phyloP scores from a whole-genome alignment of 2,797 vertebrate genomes.

The Ateles fusciceps region DNA sequence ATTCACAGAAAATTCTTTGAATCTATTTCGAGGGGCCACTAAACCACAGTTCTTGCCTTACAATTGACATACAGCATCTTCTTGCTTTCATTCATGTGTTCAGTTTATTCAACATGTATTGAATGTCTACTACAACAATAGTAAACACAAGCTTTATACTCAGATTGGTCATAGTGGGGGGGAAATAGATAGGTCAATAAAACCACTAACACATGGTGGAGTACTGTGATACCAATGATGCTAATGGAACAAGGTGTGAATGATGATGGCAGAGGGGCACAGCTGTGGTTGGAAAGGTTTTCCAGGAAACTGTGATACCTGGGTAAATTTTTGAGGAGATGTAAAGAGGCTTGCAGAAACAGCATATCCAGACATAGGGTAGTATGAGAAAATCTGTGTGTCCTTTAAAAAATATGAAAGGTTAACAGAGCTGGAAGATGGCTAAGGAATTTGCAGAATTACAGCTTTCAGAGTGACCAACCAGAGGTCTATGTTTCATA shows the following conservation, averaged over 20 bases:
- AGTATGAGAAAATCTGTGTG: neutral
- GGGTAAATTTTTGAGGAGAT: neutral
- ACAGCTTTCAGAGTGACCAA: neutral
- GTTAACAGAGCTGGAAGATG: neutral
- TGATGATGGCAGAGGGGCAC: rapidly evolving
- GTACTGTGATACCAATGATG: neutral
- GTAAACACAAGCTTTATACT: neutral
- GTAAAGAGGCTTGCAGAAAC: neutral
- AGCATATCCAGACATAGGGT: neutral
- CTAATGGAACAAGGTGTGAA: neutral
- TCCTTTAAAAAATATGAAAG: neutral
- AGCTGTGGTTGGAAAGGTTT: neutral
- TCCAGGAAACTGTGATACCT: neutral
- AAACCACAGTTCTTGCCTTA: neutral
- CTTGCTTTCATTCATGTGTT: neutral
- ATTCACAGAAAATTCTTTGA: neutral
- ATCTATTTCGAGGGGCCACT: conserved; percentile 4
- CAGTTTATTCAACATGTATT: neutral
- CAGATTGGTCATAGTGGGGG: neutral
- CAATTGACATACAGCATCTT: neutral
- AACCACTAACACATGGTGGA: neutral
- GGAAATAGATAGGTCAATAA: neutral
- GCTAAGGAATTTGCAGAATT: neutral
- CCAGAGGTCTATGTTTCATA: neutral
- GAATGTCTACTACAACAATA: neutral